Base-by-base conservation (phyloP, 1,140 invertebrate species). In the Drosophila seguyi region DNA sequence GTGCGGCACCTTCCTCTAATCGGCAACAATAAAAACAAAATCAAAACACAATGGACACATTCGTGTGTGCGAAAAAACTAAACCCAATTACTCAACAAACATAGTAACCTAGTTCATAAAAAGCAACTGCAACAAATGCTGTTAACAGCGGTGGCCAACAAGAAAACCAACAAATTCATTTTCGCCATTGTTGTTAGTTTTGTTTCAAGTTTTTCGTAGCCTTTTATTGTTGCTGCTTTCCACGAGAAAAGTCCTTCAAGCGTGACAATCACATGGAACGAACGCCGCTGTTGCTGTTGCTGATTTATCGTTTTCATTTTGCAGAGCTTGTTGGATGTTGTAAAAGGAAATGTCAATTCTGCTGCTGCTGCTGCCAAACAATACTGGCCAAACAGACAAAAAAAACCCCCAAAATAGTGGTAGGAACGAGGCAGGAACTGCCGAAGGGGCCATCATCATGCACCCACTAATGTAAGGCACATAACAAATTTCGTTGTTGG, bases 41-140 rank as follows among this genome's bases (percentile, higher is more conserved):
- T 31, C 48, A 67, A 79, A 34, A 50, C 69, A 63, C 61, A 71
- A 69, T 75, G 71, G 63, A 74, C 60, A 86, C 79, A 78, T 66
- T 74, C 65, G 68, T 90, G 85, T 88, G 83, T 88, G 85, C 53
- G 67, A 72, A 88, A 90, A 88, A 90, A 90, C 85, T 74, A 90
- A 90, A 90, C 85, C 85, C 85, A 90, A 90, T 90, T 90, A 90
- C 85, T 90, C 85, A 90, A 90, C 85, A 90, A 90, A 81, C 85
- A 90, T 79, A 90, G 85, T 90, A 90, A 90, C 85, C 85, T 85
- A 90, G 85, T 90, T 90, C 85, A 90, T 90, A 80, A 79, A 80
- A 66, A 86, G 68, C 66, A 75, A 47, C 76, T 59, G 53, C 65
- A 84, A 78, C 77, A 84, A 77, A 63, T 71, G 75, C 69, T 90